Evolutionary conservation across 1,140 invertebrate genomes (phyloP).

Genomic region (Orussus abietinus): DNA sequence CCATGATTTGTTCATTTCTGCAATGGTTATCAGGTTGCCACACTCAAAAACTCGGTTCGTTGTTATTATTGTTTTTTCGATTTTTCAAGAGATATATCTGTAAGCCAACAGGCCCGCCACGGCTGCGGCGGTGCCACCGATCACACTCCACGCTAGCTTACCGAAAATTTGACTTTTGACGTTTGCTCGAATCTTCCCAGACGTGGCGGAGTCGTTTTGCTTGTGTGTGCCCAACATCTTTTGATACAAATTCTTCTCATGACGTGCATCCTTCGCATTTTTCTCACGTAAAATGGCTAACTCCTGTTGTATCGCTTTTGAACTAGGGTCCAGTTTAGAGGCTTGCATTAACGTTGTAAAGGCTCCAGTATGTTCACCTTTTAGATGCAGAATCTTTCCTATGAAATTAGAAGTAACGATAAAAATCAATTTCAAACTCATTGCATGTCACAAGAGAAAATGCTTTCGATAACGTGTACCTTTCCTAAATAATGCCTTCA

Average conservation of each 20-base stretch:
- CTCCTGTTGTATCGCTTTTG: conserved; percentile 58
- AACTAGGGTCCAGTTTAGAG: conserved; percentile 58
- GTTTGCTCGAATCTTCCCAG: conserved; percentile 20
- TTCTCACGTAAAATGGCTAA: conserved; percentile 58
- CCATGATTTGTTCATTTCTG: too few species aligned
- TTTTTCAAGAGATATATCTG: conserved; percentile 27
- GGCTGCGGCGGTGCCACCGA: conserved; percentile 42
- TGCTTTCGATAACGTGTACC: too few species aligned
- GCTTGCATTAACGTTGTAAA: conserved; percentile 58
- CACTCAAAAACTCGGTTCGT: too few species aligned
- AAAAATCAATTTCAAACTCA: conserved; percentile 11
- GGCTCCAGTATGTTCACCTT: conserved; percentile 61
- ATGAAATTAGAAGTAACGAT: conserved; percentile 12
- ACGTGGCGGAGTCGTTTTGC: conserved; percentile 10
- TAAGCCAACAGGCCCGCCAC: conserved; percentile 40
- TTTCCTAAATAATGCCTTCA: conserved; percentile 86
- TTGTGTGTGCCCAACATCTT: conserved; percentile 60
- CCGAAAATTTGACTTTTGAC: conserved; percentile 21
- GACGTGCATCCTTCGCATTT: conserved; percentile 53
- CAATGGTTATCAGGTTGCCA: too few species aligned
- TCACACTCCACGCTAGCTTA: conserved; percentile 38
- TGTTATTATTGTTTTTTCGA: too few species aligned
- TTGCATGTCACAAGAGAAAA: conserved; percentile 10
- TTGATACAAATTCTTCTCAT: conserved; percentile 62
- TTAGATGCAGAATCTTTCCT: conserved; percentile 61